Evolutionary conservation across 2,113 vertebrate species (phyloP), one percentile per base, ranked within the genome.

Genomic region (Montifringilla adamsi): DNA sequence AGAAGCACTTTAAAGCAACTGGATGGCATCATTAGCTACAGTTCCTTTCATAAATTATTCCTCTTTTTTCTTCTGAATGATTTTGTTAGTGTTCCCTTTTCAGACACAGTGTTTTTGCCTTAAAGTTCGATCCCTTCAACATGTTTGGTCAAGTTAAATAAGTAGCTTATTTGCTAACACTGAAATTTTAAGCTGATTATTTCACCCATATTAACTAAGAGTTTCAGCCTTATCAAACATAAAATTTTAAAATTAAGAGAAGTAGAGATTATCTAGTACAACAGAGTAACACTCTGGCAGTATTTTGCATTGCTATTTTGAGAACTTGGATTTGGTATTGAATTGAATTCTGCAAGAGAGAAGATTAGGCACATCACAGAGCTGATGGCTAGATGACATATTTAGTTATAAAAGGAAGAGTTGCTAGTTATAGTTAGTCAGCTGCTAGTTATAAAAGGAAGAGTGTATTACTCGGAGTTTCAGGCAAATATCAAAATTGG

Each of bases 11-110:
- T 98, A 97, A 98, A 98, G 97, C 95, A 97, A 97, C 97, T 93
- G 97, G 96, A 95, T 98, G 96, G 91, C 97, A 98, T 97, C 97
- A 97, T 98, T 98, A 98, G 96, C 96, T 97, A 93, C 93, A 91
- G 95, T 59, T 95, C 94, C 95, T 98, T 97, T 98, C 97, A 98
- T 98, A 98, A 97, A 98, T 98, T 98, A 98, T 98, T 98, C 97
- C 70, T 97, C 96, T 97, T 96, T 97, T 98, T 96, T 92, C 94
- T 97, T 96, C 96, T 96, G 97, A 98, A 97, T 97, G 96, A 98
- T 97, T 96, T 97, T 98, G 97, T 98, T 97, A 98, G 74, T 95
- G 92, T 78, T 97, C 68, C 72, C 83, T 97, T 97, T 97, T 92
- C 96, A 97, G 94, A 92, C 37, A 52, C 95, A 97, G 89, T 94